Percentiles rank a stretch among this genome's conserved stretches.
phyloP scores from a whole-genome alignment of 2,888 invertebrate species.

The Deilephila elpenor region DNA sequence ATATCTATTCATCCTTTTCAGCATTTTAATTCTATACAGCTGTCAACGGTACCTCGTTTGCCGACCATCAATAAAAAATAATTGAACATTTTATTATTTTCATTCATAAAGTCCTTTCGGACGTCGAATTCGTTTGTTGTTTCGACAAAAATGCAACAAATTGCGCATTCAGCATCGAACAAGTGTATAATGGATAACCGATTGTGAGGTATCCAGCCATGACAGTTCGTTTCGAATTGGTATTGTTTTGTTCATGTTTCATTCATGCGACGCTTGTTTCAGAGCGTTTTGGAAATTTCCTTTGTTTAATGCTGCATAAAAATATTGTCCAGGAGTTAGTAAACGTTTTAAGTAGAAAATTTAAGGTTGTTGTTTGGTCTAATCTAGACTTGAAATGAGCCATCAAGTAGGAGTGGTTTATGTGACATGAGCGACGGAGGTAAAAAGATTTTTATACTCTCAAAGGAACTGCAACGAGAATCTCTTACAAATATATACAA shows the following conservation, averaged over 20 bases:
- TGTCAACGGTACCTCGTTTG: too few relatives aligned
- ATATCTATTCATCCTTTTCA: too few relatives aligned
- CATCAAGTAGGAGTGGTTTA: too few relatives aligned
- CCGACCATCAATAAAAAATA: not conserved
- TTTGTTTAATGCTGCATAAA: not conserved
- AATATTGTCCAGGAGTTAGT: too few relatives aligned
- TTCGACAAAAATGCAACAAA: constrained; percentile 13
- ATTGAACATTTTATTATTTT: not conserved
- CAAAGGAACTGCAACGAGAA: too few relatives aligned
- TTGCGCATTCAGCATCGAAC: not conserved
- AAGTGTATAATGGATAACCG: constrained; percentile 6
- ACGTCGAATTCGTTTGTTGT: not conserved
- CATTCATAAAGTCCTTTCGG: not conserved
- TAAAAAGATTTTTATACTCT: too few relatives aligned
- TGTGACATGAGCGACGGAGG: too few relatives aligned
- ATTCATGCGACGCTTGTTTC: not conserved
- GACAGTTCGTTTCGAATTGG: not conserved
- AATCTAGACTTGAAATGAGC: too few relatives aligned
- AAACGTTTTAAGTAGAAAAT: too few relatives aligned
- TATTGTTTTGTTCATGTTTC: constrained; percentile 13
- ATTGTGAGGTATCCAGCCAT: not conserved
- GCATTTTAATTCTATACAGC: too few relatives aligned
- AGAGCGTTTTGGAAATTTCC: not conserved
- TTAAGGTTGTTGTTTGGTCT: too few relatives aligned
- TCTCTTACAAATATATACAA: too few relatives aligned